Evolutionary conservation across 2,888 invertebrate genomes (phyloP), one percentile per base, ranked within the genome.

Genomic region (Itoplectis maculator): DNA sequence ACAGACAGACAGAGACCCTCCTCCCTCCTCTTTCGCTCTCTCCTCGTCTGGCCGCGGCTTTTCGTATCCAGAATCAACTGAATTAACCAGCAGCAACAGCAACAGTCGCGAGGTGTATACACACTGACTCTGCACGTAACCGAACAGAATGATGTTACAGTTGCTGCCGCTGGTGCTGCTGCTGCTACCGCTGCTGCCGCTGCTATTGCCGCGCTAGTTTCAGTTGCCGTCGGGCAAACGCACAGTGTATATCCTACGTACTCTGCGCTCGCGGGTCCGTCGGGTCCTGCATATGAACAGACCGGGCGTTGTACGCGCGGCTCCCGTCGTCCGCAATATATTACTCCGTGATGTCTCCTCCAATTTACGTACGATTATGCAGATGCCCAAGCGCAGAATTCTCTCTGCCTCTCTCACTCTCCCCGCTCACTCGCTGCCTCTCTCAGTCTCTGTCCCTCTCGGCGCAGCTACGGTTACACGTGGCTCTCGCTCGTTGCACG

Each of bases 361-460:
- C 88, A 90, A 90, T 91, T 90, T 90, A 90, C 90, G 89, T 88
- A 88, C 89, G 89, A 91, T 91, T 91, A 91, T 90, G 90, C 88
- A 88, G 88, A 90, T 88, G 87, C 85, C 84, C 79, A 76, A 86
- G 84, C 82, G 82, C 84, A 85, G 63, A 65, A 40, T 47, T 75
- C 69, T 5, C 35, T 65, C 65, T 20, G 66, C 66, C 74, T 2
- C 2, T 42, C 42, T 42, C 42, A 1, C 42, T 42, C 42, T 42
- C 42, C n/a, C n/a, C n/a, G n/a, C n/a, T n/a, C n/a, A n/a, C 69
- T 5, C 35, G 42, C 65, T 20, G 66, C 66, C 74, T 2, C 2
- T 42, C 42, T 42, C 42, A 1, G 5, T 42, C 42, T 42, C 42
- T n/a, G n/a, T 42, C 42, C 13, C 77, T 74, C 49, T 73, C 83